phyloP scores from a whole-genome alignment of 1,140 invertebrate species.

The Paracyclopina nana region DNA sequence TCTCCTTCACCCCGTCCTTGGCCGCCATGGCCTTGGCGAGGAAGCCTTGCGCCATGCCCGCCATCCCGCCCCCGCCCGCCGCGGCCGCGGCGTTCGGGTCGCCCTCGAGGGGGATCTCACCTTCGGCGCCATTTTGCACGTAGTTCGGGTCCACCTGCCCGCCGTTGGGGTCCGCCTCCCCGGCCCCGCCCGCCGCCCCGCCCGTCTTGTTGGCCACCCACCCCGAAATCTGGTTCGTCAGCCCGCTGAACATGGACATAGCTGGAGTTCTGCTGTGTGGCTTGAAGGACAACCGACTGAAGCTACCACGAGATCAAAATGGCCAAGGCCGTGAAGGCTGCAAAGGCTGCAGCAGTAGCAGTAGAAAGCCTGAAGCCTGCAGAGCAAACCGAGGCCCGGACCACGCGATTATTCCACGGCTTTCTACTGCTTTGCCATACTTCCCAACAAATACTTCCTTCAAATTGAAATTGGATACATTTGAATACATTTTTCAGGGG shows the following conservation, averaged over 20 bases:
- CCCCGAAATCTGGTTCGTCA: constrained; percentile 7
- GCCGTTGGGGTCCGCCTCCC: background rate
- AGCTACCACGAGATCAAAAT: too few species aligned
- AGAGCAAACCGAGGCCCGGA: too few species aligned
- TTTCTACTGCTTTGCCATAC: too few species aligned
- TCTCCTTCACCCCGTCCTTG: constrained; percentile 5
- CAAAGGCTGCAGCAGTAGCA: too few species aligned
- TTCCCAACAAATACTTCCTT: too few species aligned
- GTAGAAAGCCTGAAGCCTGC: too few species aligned
- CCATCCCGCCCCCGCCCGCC: background rate
- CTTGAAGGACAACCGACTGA: too few species aligned
- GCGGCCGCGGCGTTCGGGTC: background rate
- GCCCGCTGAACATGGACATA: constrained; percentile 7
- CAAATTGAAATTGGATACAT: too few species aligned
- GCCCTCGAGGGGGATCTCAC: background rate
- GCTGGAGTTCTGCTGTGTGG: too few species aligned
- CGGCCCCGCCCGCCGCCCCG: background rate
- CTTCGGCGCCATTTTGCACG: background rate
- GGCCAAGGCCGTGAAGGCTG: too few species aligned
- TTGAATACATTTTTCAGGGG: too few species aligned
- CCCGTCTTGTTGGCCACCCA: background rate
- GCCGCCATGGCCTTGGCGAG: constrained; percentile 1
- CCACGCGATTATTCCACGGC: too few species aligned
- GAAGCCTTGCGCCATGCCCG: background rate
- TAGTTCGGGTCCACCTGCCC: background rate